Evolutionary conservation across 2,888 invertebrate species (phyloP), one percentile per base, ranked within the genome.

Genomic region (Orchestes rusci): DNA sequence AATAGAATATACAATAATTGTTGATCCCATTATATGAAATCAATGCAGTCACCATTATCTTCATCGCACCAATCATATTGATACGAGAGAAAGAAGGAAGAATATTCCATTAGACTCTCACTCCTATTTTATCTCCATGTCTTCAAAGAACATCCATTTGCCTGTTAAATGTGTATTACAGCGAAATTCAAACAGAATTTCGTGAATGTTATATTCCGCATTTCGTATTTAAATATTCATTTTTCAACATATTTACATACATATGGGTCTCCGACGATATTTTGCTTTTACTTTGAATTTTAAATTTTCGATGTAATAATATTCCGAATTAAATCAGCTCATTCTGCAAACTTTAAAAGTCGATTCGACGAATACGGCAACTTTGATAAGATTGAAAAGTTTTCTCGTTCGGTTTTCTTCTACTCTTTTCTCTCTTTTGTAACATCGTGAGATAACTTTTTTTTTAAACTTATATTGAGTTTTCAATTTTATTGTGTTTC

Each of bases 271-370:
- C 57, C 60, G 62, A 63, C 64, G 65, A 66, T 68, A 67, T 65
- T 66, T 64, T 59, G 67, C 67, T 63, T 68, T 67, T 65, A 66
- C 66, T 68, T 68, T 68, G 66, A 68, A 68, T 68, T 69, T 69
- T 65, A 68, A 68, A 68, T 69, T 67, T n/a, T 62, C 59, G 54
- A 63, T 63, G 64, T 68, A 67, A 68, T 69, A 67, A 67, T 67
- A 68, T 68, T 69, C 67, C 61, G 62, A 68, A 69, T 67, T 67
- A 67, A 68, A 68, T 69, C 68, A 69, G 67, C 66, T 66, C 65
- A 64, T 67, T 66, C 63, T 65, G 59, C 57, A 61, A 53, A 51
- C 51, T 54, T 33, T 43, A 29, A 53, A 52, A 53, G 62, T 65
- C 64, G 59, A 64, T 64, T 62, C 60, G 52, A 53, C 48, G 45